Conservation (phyloP, 1,140 invertebrate species). For the Bactericera cockerelli region DNA sequence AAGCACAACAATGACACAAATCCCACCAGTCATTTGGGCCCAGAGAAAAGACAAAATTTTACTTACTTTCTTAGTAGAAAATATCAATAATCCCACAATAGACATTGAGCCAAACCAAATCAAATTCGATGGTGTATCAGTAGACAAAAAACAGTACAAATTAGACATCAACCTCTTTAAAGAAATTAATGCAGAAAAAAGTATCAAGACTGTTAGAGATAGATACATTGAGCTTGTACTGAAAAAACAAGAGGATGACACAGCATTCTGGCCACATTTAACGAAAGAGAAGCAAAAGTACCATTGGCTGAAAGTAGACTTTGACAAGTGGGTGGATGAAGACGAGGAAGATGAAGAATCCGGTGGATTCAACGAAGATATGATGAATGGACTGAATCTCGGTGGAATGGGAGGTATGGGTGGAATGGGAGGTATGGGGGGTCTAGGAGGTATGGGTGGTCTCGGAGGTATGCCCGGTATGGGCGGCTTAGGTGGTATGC, state of each 20-base stretch:
- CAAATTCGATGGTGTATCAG: conserved; percentile 69
- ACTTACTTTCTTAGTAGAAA: conserved; percentile 77
- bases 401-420: background rate
- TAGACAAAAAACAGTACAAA: conserved; percentile 71
- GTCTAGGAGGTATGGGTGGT: background rate
- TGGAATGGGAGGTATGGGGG: too few species aligned
- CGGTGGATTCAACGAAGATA: conserved; percentile 24
- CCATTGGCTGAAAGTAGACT: conserved; percentile 95
- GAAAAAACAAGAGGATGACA: conserved; percentile 42
- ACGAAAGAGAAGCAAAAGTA: conserved; percentile 76
- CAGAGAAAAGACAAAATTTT: conserved; percentile 65
- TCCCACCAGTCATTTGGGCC: conserved; percentile 81
- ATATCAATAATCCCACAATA: conserved; percentile 68
- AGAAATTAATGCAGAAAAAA: conserved; percentile 61
- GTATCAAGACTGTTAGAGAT: conserved; percentile 39
- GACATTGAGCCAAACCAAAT: conserved; percentile 65
- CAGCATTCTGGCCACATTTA: conserved; percentile 72
- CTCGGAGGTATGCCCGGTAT: background rate
- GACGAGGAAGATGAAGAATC: conserved; percentile 47
- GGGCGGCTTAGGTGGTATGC: too few species aligned
- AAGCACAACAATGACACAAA: too few species aligned
- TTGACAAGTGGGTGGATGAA: conserved; percentile 94
- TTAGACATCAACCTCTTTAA: conserved; percentile 64
- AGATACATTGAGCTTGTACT: conserved; percentile 64
- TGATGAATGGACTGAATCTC: background rate